Evolutionary conservation across 1,140 invertebrate genomes (phyloP), one percentile per base, ranked within the genome.

Genomic region (Euschistus heros): DNA sequence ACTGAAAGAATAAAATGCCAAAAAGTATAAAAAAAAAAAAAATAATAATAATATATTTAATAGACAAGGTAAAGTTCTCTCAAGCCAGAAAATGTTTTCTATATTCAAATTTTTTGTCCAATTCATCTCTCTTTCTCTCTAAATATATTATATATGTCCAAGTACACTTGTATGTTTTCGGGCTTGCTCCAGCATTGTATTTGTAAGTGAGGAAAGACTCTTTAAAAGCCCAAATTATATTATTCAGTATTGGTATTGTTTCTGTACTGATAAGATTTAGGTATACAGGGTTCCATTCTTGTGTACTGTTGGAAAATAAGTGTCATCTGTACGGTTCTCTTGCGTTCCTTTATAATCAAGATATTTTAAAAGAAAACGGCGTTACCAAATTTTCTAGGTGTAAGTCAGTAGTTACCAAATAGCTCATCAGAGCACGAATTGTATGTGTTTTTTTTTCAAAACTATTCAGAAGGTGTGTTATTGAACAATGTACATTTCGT

Each of bases 251-350:
- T 37, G 33, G 5, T 37, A 37, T 37, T 37, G 33, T 37, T 37
- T 37, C 33, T 37, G 33, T 37, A 37, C 33, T 37, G 10, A 50
- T 50, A 50, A 50, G 47, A 50, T 50, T 37, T 50, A 50, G 47
- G n/a, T 50, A 50, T 50, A 50, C 47, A 50, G 47, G 47, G 47
- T 50, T 50, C n/a, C 22, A 50, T 50, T 50, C 47, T 20, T 50
- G 47, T 50, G 47, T 50, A 50, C 22, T 50, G 47, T 13, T 50
- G 47, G 22, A 20, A 50, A 50, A 50, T 50, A 50, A 50, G 33
- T 37, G 33, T 50, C n/a, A 50, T 20, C n/a, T 50, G 6, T 50
- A 50, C 22, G 47, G 47, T 50, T 50, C 22, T 50, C 22, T 50
- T 50, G 5, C 5, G 47, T 50, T 50, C 47, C 47, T 50, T 50